Conservation (phyloP, 1,140 invertebrate species). For the Drosophila parabipectinata region DNA sequence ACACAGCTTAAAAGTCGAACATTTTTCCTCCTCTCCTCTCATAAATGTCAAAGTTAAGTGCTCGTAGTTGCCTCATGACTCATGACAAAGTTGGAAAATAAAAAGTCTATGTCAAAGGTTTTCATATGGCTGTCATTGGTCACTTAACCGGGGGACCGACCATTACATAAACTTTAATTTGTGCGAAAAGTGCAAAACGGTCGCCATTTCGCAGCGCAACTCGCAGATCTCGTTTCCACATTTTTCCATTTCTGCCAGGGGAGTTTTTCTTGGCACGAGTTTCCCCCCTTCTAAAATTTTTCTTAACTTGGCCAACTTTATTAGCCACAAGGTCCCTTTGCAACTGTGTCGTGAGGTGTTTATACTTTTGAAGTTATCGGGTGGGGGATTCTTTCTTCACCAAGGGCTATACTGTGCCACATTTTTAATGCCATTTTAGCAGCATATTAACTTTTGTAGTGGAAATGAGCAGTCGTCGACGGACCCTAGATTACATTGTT, state of each 20-base stretch:
- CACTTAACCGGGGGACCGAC: slow-evolving; percentile 11
- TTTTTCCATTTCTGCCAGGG: slow-evolving; percentile 51
- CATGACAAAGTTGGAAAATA: slow-evolving; percentile 10
- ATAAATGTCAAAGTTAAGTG: slow-evolving; percentile 10
- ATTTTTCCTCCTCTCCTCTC: background rate
- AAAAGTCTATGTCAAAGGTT: slow-evolving; percentile 16
- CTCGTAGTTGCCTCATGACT: background rate
- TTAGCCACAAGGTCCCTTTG: slow-evolving; percentile 33
- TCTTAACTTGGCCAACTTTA: slow-evolving; percentile 58
- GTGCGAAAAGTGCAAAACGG: slow-evolving; percentile 4
- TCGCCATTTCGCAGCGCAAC: background rate
- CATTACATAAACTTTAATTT: slow-evolving; percentile 31
- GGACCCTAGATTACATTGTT: slow-evolving; percentile 66
- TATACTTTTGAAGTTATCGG: slow-evolving; percentile 69
- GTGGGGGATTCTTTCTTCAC: slow-evolving; percentile 15
- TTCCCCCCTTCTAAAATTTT: background rate
- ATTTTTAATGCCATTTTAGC: slow-evolving; percentile 77
- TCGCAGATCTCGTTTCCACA: slow-evolving; percentile 5
- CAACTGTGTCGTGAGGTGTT: slow-evolving; percentile 68
- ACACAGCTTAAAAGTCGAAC: background rate
- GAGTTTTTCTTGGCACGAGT: slow-evolving; percentile 27
- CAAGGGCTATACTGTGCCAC: slow-evolving; percentile 6
- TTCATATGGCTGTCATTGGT: slow-evolving; percentile 20
- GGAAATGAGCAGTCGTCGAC: slow-evolving; percentile 68
- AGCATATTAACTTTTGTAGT: slow-evolving; percentile 79